Conservation (phyloP, 2,113 vertebrate genomes). For the Silurus glanis region DNA sequence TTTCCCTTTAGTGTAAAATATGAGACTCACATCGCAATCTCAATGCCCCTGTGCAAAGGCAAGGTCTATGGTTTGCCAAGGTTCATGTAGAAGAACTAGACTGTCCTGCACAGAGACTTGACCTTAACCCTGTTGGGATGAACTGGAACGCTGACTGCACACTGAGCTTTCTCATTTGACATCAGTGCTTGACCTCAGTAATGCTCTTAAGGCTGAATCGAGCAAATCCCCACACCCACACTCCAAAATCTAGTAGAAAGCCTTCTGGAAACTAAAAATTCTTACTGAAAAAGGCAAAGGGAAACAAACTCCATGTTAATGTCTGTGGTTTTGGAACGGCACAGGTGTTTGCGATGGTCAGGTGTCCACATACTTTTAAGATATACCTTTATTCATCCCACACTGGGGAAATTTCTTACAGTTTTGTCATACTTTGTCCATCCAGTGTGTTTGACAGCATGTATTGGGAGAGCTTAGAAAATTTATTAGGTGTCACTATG, state of each 20-base stretch:
- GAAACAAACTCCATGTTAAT: background rate
- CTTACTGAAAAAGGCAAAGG: background rate
- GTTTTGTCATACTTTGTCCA: background rate
- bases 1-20: background rate
- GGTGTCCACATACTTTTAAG: background rate
- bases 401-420: too few relatives aligned
- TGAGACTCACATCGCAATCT: too few relatives aligned
- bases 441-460: background rate
- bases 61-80: background rate
- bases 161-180: background rate
- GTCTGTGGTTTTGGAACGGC: background rate
- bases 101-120: background rate
- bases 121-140: background rate
- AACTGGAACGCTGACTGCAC: background rate
- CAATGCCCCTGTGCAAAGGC: background rate
- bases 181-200: background rate
- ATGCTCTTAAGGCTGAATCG: background rate
- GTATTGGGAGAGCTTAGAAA: background rate
- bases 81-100: background rate
- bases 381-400: too few relatives aligned
- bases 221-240: background rate
- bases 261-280: background rate
- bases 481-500: background rate
- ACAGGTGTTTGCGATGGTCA: background rate
- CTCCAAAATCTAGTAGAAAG: background rate